Base-by-base conservation (phyloP, 2,113 vertebrate species). In the Peucedramus taeniatus region DNA sequence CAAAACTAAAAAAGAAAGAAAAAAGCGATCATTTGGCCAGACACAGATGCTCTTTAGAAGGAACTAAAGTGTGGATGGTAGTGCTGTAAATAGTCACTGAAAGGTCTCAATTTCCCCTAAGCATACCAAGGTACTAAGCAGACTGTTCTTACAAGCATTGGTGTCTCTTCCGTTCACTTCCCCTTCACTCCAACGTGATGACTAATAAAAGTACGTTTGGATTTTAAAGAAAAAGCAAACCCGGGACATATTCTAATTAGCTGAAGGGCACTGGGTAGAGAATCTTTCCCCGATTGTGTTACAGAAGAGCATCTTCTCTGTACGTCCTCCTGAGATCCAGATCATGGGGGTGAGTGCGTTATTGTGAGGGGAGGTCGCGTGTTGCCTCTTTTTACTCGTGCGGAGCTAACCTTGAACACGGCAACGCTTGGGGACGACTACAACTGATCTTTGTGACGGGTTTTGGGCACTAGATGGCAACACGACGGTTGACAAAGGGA, bases 321-420 rank as follows among this genome's bases (percentile, higher is more conserved):
- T 15, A 23, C 47, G 30, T 13, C 35, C 35, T 44, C 39, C 42
- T 42, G 53, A 40, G 61, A 59, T 16, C 5, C 28, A 30, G 31
- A 0, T 21, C 35, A 13, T 1, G 4, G 9, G 8, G 30, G 12
- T 5, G 20, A 2, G 2, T 6, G 5, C 3, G 3, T 31, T 7
- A 60, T 45, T 16, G 10, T 44, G 17, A 51, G 28, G 16, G 9
- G 44, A 21, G 17, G 47, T 40, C 39, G 22, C 8, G 4, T 2
- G 10, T 76, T 45, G 42, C 15, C 19, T 40, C 86, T 93, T 71
- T 16, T 68, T n/a, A 7, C 22, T 75, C 1, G 0, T 4, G 3
- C 6, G 60, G 39, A 60, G 20, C 18, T 33, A 7, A 27, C 19
- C 27, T 63, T 42, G 65, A 66, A 49, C 56, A 1, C 2, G 3